Evolutionary conservation across 2,113 vertebrate species (phyloP).

Genomic region (Ictalurus punctatus): DNA sequence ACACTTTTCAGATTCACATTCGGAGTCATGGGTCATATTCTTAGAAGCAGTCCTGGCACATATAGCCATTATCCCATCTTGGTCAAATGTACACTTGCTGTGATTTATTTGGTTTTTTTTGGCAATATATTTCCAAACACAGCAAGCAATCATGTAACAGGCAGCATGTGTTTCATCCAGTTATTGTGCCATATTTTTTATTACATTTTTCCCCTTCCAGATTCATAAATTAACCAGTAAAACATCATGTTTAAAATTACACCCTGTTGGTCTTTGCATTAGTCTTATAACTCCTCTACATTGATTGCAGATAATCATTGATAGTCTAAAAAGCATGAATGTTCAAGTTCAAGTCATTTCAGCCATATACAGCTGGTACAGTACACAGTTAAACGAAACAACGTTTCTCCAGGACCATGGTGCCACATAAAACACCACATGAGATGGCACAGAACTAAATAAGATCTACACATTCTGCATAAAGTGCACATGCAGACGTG

Average conservation of each 20-base stretch:
- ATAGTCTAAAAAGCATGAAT: background rate
- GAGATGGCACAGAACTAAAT: too few relatives aligned
- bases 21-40: background rate
- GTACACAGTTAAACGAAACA: too few relatives aligned
- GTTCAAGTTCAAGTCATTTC: too few relatives aligned
- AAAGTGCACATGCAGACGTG: too few relatives aligned
- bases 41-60: slow-evolving; percentile 10
- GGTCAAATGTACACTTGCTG: background rate
- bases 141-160: background rate
- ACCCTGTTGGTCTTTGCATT: background rate
- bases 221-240: background rate
- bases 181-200: background rate
- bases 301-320: background rate
- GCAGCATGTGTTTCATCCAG: background rate
- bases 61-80: slow-evolving; percentile 29
- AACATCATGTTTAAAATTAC: background rate
- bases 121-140: background rate
- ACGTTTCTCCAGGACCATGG: too few relatives aligned
- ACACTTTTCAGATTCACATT: slow-evolving; percentile 34
- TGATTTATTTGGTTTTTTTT: background rate
- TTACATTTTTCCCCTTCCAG: background rate
- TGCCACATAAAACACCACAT: too few relatives aligned
- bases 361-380: too few relatives aligned
- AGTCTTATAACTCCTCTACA: background rate
- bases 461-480: too few relatives aligned